Evolutionary conservation across 2,797 vertebrate species (phyloP).

Genomic region (Enteromius unitaeniatus): DNA sequence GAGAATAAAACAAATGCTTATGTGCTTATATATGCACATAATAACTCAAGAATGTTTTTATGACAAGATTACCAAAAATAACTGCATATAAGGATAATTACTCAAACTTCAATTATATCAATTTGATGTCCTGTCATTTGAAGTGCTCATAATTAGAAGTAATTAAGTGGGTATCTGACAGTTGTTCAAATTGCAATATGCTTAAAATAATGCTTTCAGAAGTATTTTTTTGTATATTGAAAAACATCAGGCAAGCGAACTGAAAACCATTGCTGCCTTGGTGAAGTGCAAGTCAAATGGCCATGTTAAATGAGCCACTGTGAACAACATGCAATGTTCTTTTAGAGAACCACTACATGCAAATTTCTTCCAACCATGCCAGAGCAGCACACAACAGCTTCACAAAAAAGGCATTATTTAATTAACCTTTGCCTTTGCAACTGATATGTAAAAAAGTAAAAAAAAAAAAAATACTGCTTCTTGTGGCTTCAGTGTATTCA

Average conservation of each 20-base stretch:
- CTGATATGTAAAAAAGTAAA: neutral
- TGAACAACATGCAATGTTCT: slow-evolving; percentile 25
- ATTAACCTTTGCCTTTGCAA: slow-evolving; percentile 54
- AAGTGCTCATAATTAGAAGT: slow-evolving; percentile 15
- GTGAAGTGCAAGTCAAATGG: slow-evolving; percentile 15
- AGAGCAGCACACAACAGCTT: slow-evolving; percentile 41
- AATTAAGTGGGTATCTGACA: slow-evolving; percentile 15
- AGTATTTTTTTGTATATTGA: neutral
- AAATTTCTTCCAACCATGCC: slow-evolving; percentile 27
- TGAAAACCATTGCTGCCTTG: slow-evolving; percentile 9
- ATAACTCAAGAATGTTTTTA: neutral
- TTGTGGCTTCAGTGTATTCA: slow-evolving; percentile 34
- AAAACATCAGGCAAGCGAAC: neutral
- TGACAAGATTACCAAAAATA: slow-evolving; percentile 5
- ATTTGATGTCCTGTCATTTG: slow-evolving; percentile 3
- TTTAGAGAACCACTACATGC: slow-evolving; percentile 22
- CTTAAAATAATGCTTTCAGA: slow-evolving; percentile 11
- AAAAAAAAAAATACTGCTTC: neutral
- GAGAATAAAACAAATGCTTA: neutral
- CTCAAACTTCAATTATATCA: neutral
- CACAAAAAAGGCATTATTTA: slow-evolving; percentile 55
- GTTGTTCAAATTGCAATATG: neutral
- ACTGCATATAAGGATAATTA: slow-evolving; percentile 3
- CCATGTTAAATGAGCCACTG: slow-evolving; percentile 28
- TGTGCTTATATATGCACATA: neutral